Evolutionary conservation across 1,140 invertebrate species (phyloP), one percentile per base, ranked within the genome.

Genomic region (Philotrypesis tridentata): DNA sequence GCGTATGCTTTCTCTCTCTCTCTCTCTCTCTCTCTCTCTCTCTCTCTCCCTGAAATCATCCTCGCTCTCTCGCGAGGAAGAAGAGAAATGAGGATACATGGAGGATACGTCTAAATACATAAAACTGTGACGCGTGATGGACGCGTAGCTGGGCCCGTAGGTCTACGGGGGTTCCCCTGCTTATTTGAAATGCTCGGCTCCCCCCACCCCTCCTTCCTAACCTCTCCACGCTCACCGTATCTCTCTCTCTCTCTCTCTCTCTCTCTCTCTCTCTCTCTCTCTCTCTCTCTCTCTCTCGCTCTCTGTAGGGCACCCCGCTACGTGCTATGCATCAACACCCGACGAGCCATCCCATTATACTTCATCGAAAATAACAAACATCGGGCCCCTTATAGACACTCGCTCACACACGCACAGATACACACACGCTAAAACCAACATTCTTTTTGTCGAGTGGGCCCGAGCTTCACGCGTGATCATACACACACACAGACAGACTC

Each of bases 261-360:
- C n/a, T n/a, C n/a, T n/a, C n/a, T n/a, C 60, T 81, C 40, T 23
- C 63, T 65, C 61, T 37, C 33, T 37, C 33, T 37, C 33, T 37
- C 33, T 9, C 33, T 37, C 33, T 37, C 61, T 82, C 37, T 27
- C 60, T 65, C 43, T 37, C 55, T 40, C 43, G 25, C 67, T 61
- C 78, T 72, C 33, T 40, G 21, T 81, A 61, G 29, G 89, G 89
- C 90, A 89, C 90, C 91, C 90, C 86, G 91, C 90, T 89, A 91
- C 83, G 91, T 87, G 88, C 90, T 84, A 91, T 91, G 89, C 89
- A 92, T 92, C 90, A 91, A 92, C 90, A 91, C 90, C 89, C 75
- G n/a, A 72, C 65, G 67, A 72, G 48, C 80, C 73, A 70, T 48
- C 89, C 88, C 89, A 89, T 90, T 87, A 88, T 88, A 89, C 83